Conservation (phyloP, 2,113 vertebrate genomes). For the Pygoscelis antarcticus region DNA sequence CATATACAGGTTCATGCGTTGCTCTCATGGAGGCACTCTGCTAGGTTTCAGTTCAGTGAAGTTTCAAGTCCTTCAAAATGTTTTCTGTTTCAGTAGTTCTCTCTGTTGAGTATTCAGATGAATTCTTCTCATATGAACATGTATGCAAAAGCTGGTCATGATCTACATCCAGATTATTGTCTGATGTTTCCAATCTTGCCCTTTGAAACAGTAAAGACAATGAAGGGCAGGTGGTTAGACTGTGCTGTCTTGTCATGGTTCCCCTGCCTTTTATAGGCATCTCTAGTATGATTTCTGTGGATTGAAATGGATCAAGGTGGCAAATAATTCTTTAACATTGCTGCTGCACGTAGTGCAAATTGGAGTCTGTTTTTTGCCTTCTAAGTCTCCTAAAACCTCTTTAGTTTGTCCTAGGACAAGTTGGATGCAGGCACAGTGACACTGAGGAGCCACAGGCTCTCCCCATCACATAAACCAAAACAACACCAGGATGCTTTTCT, state of each 20-base stretch:
- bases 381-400: not conserved
- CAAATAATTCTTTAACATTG: not conserved
- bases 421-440: not conserved
- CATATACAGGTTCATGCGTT: fast-evolving
- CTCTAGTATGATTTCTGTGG: not conserved
- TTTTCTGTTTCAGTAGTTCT: not conserved
- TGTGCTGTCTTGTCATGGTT: not conserved
- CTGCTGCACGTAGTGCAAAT: not conserved
- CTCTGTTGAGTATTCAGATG: not conserved
- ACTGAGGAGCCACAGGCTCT: not conserved
- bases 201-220: not conserved
- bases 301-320: not conserved
- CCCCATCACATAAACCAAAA: not conserved
- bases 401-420: not conserved
- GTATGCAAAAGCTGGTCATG: not conserved
- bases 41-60: not conserved
- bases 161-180: not conserved
- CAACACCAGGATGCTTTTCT: not conserved
- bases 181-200: not conserved
- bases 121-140: not conserved
- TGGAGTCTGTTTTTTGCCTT: not conserved
- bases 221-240: not conserved
- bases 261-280: not conserved
- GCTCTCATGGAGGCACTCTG: not conserved
- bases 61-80: not conserved